phyloP scores from a whole-genome alignment of 2,888 invertebrate species.

The Dynastes maya region DNA sequence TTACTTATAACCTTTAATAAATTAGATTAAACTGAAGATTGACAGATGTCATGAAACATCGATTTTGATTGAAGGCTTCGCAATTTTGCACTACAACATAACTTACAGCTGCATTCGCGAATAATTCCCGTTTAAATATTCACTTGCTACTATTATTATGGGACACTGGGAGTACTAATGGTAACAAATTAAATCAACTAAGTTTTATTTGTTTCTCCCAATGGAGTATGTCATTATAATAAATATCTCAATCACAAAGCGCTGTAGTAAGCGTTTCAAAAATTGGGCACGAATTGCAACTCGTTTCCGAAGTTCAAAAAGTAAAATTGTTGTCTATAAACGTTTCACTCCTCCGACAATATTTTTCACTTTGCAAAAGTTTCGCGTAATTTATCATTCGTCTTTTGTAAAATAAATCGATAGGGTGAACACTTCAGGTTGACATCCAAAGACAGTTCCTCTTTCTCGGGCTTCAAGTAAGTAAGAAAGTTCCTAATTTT shows the following conservation, averaged over 20 bases:
- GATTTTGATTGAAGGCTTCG: no score
- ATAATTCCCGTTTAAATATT: no score
- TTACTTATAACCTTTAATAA: no score
- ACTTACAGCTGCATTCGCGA: no score
- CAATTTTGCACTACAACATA: no score
- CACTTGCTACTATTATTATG: no score
- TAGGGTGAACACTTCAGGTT: slow-evolving; percentile 51
- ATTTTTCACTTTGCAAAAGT: slow-evolving; percentile 60
- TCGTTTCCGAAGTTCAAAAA: slow-evolving; percentile 19
- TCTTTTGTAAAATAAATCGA: slow-evolving; percentile 56
- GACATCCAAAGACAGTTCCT: slow-evolving; percentile 54
- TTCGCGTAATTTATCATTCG: slow-evolving; percentile 60
- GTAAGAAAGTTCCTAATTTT: slow-evolving; percentile 57
- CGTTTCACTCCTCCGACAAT: slow-evolving; percentile 51
- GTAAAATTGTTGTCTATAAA: slow-evolving; percentile 36
- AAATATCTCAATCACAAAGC: background rate
- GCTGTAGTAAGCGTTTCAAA: background rate
- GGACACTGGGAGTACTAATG: no score
- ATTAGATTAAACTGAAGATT: no score
- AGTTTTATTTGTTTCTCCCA: no score
- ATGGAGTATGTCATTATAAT: no score
- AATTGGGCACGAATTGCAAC: background rate
- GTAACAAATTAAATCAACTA: no score
- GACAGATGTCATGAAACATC: no score
- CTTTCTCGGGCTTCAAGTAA: slow-evolving; percentile 38